phyloP scores from a whole-genome alignment of 2,797 vertebrate genomes.

The Mastacembelus armatus region DNA sequence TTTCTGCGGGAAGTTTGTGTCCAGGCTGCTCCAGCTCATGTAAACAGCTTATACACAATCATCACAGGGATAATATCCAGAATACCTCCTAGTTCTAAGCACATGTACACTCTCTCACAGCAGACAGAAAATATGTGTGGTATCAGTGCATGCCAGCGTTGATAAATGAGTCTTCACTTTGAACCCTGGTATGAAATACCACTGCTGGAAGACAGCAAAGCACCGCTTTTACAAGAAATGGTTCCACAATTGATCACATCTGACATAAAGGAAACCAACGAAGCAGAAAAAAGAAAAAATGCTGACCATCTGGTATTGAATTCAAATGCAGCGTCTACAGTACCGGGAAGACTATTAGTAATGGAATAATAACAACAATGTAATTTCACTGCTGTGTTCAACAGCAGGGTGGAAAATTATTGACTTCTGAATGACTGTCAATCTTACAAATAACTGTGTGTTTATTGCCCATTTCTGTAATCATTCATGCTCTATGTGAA shows the following conservation, averaged over 20 bases:
- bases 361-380: no score
- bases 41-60: neutral
- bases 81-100: neutral
- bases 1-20: neutral
- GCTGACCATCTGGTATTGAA: conserved; percentile 6
- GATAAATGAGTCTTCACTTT: conserved; percentile 49
- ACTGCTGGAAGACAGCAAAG: conserved; percentile 35
- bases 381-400: no score
- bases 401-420: neutral
- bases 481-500: no score
- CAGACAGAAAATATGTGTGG: conserved; percentile 5
- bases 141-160: conserved; percentile 14
- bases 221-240: conserved; percentile 23
- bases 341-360: neutral
- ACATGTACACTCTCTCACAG: neutral
- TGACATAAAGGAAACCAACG: no score
- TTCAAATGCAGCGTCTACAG: neutral
- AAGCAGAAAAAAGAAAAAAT: conserved; percentile 15
- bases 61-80: neutral
- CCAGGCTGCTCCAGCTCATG: neutral
- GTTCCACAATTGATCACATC: no score
- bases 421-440: no score
- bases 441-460: no score
- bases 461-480: no score
- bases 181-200: conserved; percentile 54